A percentile compares a stretch with the other conserved stretches of the same genome.
These are phyloP conservation scores for Pyralis farinalis DNA, from an alignment of 2,888 invertebrate genomes.

Conservation along the genomic window DNA sequence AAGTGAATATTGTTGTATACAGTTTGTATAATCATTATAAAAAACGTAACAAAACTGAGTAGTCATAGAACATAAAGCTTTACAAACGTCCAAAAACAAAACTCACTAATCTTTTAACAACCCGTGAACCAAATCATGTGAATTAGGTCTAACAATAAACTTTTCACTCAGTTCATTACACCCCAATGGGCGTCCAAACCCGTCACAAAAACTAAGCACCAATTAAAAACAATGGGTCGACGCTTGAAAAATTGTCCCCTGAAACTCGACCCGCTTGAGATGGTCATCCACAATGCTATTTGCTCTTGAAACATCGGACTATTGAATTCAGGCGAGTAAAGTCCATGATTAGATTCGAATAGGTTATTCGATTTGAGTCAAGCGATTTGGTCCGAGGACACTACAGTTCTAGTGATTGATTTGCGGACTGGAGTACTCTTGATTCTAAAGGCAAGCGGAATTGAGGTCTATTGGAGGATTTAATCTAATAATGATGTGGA, in stretches of 20 bases:
- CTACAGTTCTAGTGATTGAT: slow-evolving; percentile 25
- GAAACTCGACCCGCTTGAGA: slow-evolving; percentile 31
- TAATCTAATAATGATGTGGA: neutral
- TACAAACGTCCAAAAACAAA: too few relatives aligned
- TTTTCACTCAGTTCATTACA: slow-evolving; percentile 42
- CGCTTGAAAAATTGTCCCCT: slow-evolving; percentile 36
- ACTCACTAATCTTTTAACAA: slow-evolving; percentile 1
- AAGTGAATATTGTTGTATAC: too few relatives aligned
- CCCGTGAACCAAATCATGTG: neutral
- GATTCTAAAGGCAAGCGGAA: neutral
- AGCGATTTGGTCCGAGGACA: slow-evolving; percentile 35
- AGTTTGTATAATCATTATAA: too few relatives aligned
- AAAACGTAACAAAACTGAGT: too few relatives aligned
- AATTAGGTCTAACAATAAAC: slow-evolving; percentile 11
- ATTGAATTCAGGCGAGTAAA: slow-evolving; percentile 53
- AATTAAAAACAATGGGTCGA: slow-evolving; percentile 57
- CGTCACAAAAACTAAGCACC: slow-evolving; percentile 49
- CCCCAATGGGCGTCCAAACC: slow-evolving; percentile 26
- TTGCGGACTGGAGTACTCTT: slow-evolving; percentile 13
- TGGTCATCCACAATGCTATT: slow-evolving; percentile 32
- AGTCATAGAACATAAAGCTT: too few relatives aligned
- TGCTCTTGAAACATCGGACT: slow-evolving; percentile 36
- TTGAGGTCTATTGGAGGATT: neutral
- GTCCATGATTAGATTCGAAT: slow-evolving; percentile 57
- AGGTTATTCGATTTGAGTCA: slow-evolving; percentile 57